Conservation (phyloP, 2,113 vertebrate genomes). For the Etheostoma cragini region DNA sequence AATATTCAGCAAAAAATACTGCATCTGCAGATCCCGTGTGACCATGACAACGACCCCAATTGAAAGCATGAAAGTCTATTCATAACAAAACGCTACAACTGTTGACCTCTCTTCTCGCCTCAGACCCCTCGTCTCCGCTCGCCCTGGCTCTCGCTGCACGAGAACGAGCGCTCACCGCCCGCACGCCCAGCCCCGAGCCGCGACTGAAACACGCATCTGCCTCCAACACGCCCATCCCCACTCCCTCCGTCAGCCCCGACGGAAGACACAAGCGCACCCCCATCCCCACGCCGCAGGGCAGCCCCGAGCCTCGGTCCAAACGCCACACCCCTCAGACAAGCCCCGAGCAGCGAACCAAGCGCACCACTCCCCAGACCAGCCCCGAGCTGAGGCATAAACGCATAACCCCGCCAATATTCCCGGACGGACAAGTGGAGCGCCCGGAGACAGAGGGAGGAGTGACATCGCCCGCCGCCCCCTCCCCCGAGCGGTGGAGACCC, state of each 20-base stretch:
- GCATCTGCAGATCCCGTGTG: too few relatives aligned
- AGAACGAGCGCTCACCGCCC: slow-evolving; percentile 93
- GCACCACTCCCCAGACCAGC: slow-evolving; percentile 91
- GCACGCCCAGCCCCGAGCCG: slow-evolving; percentile 88
- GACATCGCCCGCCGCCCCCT: slow-evolving; percentile 86
- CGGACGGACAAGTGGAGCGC: slow-evolving; percentile 88
- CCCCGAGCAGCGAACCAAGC: slow-evolving; percentile 82
- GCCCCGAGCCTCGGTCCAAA: slow-evolving; percentile 87
- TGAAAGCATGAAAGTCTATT: not conserved
- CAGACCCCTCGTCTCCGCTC: slow-evolving; percentile 94
- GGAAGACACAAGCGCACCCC: slow-evolving; percentile 84
- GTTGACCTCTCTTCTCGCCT: not conserved
- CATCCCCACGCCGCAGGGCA: slow-evolving; percentile 87
- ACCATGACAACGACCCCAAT: too few relatives aligned
- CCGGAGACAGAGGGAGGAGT: slow-evolving; percentile 89
- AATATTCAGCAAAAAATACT: too few relatives aligned
- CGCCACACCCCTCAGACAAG: slow-evolving; percentile 87
- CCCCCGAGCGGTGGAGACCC: slow-evolving; percentile 79
- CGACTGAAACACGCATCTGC: slow-evolving; percentile 70
- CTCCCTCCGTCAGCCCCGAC: slow-evolving; percentile 89
- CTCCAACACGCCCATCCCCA: slow-evolving; percentile 69
- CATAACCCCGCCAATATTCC: slow-evolving; percentile 75
- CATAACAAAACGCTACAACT: not conserved
- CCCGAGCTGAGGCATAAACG: slow-evolving; percentile 76
- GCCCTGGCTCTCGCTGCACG: slow-evolving; percentile 97